Evolutionary conservation across 2,888 invertebrate genomes (phyloP), one percentile per base, ranked within the genome.

Genomic region (Troides helena): DNA sequence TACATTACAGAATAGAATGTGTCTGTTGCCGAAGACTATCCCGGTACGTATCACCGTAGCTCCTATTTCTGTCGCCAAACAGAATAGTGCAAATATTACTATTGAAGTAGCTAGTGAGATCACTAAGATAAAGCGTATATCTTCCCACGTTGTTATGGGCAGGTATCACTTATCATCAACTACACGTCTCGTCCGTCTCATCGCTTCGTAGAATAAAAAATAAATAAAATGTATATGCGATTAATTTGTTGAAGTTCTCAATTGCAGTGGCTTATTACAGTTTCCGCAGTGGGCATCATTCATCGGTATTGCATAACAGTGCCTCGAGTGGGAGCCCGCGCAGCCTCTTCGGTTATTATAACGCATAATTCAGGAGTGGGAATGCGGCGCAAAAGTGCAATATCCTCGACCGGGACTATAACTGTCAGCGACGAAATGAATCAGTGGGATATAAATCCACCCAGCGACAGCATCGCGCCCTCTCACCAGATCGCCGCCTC

Each of bases 391-490:
- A 89, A 87, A 87, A 89, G 89, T 88, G 89, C 88, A 90, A 89
- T 89, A 90, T 89, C 87, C 86, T 85, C 85, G 80, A 82, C 74
- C 74, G 74, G 80, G 80, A 88, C 90, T 86, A 89, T 89, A 89
- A 89, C 87, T 88, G 89, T 90, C 89, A 88, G 82, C 89, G 78
- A 79, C 74, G 78, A 82, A 85, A 91, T 90, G 90, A 92, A 91
- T 92, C 91, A 91, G 84, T 85, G 85, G 80, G 78, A 74, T 80
- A 90, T 91, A 91, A 90, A 90, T 91, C 85, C 82, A 80, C 72
- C 76, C 76, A 78, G 79, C 83, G 86, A 89, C 89, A 84, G 85
- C 81, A 81, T 81, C 84, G 85, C 81, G 80, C 83, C 75, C 77
- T 76, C 78, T 80, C 78, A 76, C 77, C 81, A 85, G 82, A 84